Evolutionary conservation across 2,113 vertebrate genomes (phyloP), one percentile per base, ranked within the genome.

Genomic region (Gadus chalcogrammus): DNA sequence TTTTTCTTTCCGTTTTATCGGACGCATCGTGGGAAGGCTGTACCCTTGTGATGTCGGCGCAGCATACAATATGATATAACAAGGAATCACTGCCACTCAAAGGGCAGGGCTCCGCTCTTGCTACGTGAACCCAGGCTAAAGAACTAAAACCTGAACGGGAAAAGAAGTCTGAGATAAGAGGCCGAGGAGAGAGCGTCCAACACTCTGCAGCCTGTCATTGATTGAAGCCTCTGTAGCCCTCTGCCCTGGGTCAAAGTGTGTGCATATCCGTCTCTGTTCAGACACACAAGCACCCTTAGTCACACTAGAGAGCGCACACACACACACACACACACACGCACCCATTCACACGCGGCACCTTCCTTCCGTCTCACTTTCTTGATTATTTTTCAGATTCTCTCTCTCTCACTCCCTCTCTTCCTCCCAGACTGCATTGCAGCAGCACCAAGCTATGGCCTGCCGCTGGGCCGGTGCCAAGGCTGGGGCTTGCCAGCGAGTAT

Each of bases 351-450:
- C 20, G n/a, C 38, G 0, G 13, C 24, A 15, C 20, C 60, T 66
- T 22, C 31, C 27, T 64, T 31, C 24, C 11, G 4, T 64, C 62
- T 35, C 27, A 16, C 24, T 64, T 22, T 64, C 62, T 64, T 22
- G 18, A 15, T 64, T 24, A 6, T n/a, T 64, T 24, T 63, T 48
- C n/a, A 11, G 18, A 11, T 12, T 22, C 24, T 63, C 61, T 35
- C 27, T 63, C 61, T 63, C 4, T 67, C 22, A 67, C 31, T 61
- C n/a, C 27, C 22, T 68, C 78, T 62, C 70, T 60, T 42, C 52
- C 67, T 70, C 68, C 55, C 61, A 79, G 60, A 68, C 78, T 76
- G 71, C 68, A 80, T 53, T 80, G 74, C 71, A 80, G 64, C 74
- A 70, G 65, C 55, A 58, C n/a, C 55, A 17, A 58, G 55, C 31